phyloP scores from a whole-genome alignment of 1,140 invertebrate species.

The Sesamia nonagrioides region DNA sequence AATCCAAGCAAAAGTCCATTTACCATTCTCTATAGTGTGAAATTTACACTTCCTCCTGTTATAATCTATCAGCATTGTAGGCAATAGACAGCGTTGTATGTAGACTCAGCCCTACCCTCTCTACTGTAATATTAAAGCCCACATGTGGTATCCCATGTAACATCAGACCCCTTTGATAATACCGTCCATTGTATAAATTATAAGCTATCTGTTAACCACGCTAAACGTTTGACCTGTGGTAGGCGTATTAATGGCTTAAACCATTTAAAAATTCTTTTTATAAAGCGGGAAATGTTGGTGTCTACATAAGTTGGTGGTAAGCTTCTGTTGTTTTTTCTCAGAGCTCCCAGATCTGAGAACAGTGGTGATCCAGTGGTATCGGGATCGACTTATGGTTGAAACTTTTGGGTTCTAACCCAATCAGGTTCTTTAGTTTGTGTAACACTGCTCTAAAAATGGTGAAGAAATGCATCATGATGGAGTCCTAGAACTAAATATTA shows the following conservation, averaged over 20 bases:
- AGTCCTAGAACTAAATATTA: no score
- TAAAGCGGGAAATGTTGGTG: neutral
- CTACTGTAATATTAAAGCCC: conserved; percentile 36
- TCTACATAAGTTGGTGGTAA: no score
- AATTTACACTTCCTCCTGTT: neutral
- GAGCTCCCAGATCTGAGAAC: no score
- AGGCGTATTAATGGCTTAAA: neutral
- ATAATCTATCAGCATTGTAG: neutral
- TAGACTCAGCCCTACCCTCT: neutral
- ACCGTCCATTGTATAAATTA: conserved; percentile 26
- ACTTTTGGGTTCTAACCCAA: no score
- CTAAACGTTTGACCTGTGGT: conserved; percentile 16
- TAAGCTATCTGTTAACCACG: conserved; percentile 10
- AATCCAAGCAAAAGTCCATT: neutral
- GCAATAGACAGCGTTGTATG: neutral
- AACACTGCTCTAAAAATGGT: no score
- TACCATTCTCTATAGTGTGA: neutral
- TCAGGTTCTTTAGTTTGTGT: no score
- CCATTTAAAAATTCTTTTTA: neutral
- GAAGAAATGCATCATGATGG: no score
- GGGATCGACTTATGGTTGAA: no score
- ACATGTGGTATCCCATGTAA: conserved; percentile 34
- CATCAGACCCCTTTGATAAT: conserved; percentile 31
- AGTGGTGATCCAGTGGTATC: no score
- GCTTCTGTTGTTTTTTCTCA: no score